Conservation (phyloP, 2,113 vertebrate genomes). For the Centropus unirufus region DNA sequence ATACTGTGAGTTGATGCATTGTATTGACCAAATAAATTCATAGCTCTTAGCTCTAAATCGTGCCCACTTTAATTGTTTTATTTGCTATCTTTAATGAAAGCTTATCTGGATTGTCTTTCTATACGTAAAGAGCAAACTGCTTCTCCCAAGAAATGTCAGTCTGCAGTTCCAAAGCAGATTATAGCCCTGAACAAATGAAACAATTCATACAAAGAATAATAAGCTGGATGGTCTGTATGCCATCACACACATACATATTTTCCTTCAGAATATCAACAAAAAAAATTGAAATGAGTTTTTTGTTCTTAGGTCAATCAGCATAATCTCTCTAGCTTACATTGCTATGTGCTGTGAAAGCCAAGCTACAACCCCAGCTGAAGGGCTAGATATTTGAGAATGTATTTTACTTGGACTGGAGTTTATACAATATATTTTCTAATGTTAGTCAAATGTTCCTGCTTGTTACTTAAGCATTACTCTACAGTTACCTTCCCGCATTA, state of each 20-base stretch:
- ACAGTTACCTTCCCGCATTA: conserved; percentile 54
- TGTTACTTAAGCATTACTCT: conserved; percentile 64
- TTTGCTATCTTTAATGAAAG: conserved; percentile 37
- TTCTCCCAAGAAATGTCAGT: background rate
- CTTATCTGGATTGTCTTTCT: conserved; percentile 40
- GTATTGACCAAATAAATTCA: conserved; percentile 15
- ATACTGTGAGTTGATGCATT: background rate
- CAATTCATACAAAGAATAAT: conserved; percentile 49
- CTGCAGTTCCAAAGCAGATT: conserved; percentile 31
- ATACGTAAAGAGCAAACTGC: background rate
- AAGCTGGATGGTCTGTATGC: conserved; percentile 27
- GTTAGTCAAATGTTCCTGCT: conserved; percentile 56
- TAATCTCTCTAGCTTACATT: conserved; percentile 23
- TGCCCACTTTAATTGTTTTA: background rate
- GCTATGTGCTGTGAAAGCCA: conserved; percentile 39
- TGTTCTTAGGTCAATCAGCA: conserved; percentile 53
- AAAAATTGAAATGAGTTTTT: conserved; percentile 44
- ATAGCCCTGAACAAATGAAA: conserved; percentile 24
- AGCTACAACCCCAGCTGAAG: conserved; percentile 45
- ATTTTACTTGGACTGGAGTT: conserved; percentile 68
- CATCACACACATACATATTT: conserved; percentile 22
- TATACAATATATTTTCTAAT: conserved; percentile 60
- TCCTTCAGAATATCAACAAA: conserved; percentile 41
- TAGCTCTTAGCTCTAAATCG: background rate
- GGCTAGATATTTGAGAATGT: conserved; percentile 62